Base-by-base conservation (phyloP, 2,888 invertebrate species). In the Tinea semifulvella region DNA sequence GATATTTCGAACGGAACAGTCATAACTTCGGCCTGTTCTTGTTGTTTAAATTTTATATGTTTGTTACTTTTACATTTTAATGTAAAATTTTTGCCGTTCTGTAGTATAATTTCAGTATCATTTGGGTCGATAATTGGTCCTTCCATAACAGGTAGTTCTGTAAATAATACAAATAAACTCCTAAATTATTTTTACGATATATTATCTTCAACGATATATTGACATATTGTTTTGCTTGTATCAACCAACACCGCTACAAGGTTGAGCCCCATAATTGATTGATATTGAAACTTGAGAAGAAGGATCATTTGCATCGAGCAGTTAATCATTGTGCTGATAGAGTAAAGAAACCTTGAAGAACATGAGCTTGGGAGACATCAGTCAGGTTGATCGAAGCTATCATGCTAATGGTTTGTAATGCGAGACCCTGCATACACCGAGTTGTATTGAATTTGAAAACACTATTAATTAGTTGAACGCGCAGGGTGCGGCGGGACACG, bases 381-480 rank as follows among this genome's bases (percentile, higher is more conserved):
- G 11, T 38, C 10, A 17, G 38, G 38, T 17, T 14, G 46, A 26
- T 42, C 54, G 54, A 7, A 53, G 58, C 62, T 62, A 63, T 71
- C 63, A 63, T 60, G 61, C 61, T 73, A 73, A 75, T 74, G 65
- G 65, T 54, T 56, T 53, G 77, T 70, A 73, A 77, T 59, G 49
- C 63, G 68, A 77, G 65, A 26, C 42, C 64, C 52, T 51, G 51
- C 46, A 47, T 22, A 40, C 46, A 53, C 54, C 53, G 56, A 60
- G 57, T 56, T 58, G 58, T 58, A 17, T 19, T 19, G 31, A 31
- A 43, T 71, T 73, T 68, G 71, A 72, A 72, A 74, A 64, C 69
- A 65, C 67, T 69, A 70, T 77, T 77, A 77, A 80, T 79, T 79
- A 77, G 74, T 55, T 48, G 48, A 53, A n/a, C n/a, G 57, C 57